Conservation (phyloP, 2,113 vertebrate genomes). For the Eira barbara region DNA sequence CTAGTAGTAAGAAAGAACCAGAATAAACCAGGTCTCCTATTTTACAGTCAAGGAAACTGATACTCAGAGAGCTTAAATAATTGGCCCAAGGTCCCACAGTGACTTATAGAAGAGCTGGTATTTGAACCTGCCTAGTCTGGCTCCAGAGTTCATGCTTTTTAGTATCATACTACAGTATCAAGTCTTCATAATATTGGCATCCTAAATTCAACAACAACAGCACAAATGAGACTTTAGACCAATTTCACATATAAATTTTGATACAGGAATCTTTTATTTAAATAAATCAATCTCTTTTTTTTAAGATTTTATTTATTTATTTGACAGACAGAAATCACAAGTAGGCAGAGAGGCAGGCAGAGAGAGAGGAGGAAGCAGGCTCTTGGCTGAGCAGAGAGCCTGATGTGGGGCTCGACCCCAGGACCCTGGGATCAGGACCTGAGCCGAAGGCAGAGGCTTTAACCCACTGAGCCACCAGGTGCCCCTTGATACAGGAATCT, state of each 20-base stretch:
- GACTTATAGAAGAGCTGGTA: background rate
- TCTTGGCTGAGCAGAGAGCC: too few species aligned
- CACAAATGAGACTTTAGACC: background rate
- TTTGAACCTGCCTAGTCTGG: background rate
- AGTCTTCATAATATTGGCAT: background rate
- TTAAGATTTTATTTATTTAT: too few species aligned
- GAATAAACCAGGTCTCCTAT: background rate
- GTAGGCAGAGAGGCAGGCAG: too few species aligned
- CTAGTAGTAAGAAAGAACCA: background rate
- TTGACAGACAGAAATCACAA: too few species aligned
- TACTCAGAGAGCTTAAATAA: background rate
- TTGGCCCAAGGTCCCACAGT: background rate
- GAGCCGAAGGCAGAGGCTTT: too few species aligned
- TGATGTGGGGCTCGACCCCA: too few species aligned
- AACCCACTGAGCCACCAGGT: too few species aligned
- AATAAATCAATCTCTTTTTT: too few species aligned
- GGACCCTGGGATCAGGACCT: too few species aligned
- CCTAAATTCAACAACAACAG: background rate
- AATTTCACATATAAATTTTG: background rate
- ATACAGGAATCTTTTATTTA: background rate
- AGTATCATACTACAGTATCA: background rate
- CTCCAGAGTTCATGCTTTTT: background rate
- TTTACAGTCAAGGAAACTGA: background rate
- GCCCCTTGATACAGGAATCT: background rate
- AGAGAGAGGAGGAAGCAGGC: too few species aligned